phyloP scores from a whole-genome alignment of 2,888 invertebrate species.

The Thyatira batis region DNA sequence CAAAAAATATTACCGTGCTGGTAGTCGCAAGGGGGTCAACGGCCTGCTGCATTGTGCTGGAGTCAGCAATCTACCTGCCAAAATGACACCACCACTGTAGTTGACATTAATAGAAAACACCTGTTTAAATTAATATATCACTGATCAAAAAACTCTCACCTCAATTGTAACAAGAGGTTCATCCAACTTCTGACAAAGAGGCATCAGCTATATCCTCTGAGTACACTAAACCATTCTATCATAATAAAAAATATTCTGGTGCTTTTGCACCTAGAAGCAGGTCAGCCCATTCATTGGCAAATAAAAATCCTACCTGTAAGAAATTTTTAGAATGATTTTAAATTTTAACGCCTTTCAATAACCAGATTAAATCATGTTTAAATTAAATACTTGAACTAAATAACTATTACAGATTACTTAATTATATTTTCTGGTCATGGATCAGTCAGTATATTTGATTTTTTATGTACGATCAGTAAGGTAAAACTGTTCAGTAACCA shows the following conservation, averaged over 20 bases:
- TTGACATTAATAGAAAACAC: slow-evolving; percentile 22
- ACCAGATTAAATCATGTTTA: not conserved
- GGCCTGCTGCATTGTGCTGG: slow-evolving; percentile 83
- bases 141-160: slow-evolving; percentile 62
- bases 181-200: slow-evolving; percentile 81
- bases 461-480: no score
- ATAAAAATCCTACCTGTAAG: slow-evolving; percentile 67
- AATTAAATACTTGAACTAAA: not conserved
- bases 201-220: slow-evolving; percentile 81
- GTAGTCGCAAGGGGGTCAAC: slow-evolving; percentile 81
- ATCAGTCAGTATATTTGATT: no score
- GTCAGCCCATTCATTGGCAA: slow-evolving; percentile 64
- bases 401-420: no score
- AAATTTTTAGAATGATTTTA: slow-evolving; percentile 21
- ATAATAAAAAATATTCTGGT: slow-evolving; percentile 71
- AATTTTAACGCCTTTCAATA: not conserved
- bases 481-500: no score
- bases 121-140: slow-evolving; percentile 12
- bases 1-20: slow-evolving; percentile 66
- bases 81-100: slow-evolving; percentile 66
- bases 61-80: slow-evolving; percentile 83
- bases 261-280: slow-evolving; percentile 70
- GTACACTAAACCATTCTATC: slow-evolving; percentile 76
- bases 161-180: slow-evolving; percentile 82
- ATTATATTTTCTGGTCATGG: no score